A percentile compares a stretch with the other conserved stretches of the same genome.
Evolutionary conservation across 1,140 invertebrate species (phyloP).

Genomic region (Drosophila sproati): DNA sequence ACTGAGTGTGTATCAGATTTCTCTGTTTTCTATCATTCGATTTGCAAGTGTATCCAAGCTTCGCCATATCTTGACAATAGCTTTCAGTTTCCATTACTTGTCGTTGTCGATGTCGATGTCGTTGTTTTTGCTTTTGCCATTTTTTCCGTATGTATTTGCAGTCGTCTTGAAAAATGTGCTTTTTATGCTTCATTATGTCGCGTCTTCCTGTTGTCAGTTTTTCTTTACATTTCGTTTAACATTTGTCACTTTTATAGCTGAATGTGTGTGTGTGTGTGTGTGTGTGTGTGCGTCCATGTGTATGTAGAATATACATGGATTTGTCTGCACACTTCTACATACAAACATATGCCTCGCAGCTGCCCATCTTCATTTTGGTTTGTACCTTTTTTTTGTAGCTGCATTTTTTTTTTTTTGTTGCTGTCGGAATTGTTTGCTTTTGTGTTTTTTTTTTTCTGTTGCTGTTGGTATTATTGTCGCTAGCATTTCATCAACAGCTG

Average conservation of each 20-base stretch:
- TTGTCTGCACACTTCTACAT: conserved; percentile 36
- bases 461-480: conserved; percentile 63
- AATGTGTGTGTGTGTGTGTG: conserved; percentile 41
- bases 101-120: conserved; percentile 7
- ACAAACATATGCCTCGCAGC: conserved; percentile 65
- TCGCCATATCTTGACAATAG: conserved; percentile 13
- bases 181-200: conserved; percentile 81
- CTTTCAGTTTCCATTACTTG: conserved; percentile 7
- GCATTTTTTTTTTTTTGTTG: conserved; percentile 24
- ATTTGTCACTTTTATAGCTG: conserved; percentile 81
- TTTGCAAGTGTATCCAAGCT: conserved; percentile 9
- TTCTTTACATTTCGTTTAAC: conserved; percentile 83
- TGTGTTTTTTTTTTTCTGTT: conserved; percentile 34
- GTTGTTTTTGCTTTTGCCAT: conserved; percentile 27
- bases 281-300: conserved; percentile 13
- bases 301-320: conserved; percentile 10
- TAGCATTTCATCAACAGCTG: conserved; percentile 76
- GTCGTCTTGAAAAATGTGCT: conserved; percentile 76
- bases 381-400: conserved; percentile 42
- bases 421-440: conserved; percentile 25
- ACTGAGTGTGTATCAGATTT: no score
- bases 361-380: conserved; percentile 72
- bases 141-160: conserved; percentile 48
- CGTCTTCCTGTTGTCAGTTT: conserved; percentile 80
- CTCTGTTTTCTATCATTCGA: background rate